Base-by-base conservation (phyloP, 2,888 invertebrate genomes). In the Nomada lathburiana region DNA sequence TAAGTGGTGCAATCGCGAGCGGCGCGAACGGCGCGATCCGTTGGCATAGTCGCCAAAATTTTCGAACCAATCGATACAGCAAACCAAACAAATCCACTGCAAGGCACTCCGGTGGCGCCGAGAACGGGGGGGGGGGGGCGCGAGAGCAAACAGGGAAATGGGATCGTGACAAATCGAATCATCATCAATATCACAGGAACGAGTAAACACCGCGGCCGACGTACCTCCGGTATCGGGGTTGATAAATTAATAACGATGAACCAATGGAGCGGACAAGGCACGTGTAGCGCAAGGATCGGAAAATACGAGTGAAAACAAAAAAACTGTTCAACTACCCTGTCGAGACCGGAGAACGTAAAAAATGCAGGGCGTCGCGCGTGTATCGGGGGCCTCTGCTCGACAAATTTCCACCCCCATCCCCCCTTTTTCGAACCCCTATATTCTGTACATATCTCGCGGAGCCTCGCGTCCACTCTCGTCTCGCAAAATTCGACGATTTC, bases 211-310 rank as follows among this genome's bases (percentile, higher is more conserved):
- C 52, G 57, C 55, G 77, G 63, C 67, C 80, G 68, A 57, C 47
- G 74, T 69, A 65, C 10, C 60, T 63, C 69, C 60, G 44, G 42
- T 65, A 63, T 70, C 71, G 59, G 53, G 52, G 72, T 44, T 83
- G 83, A 83, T 77, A 68, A 81, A 83, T 83, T 77, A 77, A 83
- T 81, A 77, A 64, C 57, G 50, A 29, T 47, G 73, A 62, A 44
- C 62, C 23, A 50, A 70, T 70, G 50, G 60, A 64, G 36, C 23
- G 55, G 57, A 23, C n/a, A 57, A 42, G n/a, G n/a, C 60, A 7
- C 16, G 10, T 0, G 23, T 4, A 13, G 11, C 11, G 47, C 11
- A 9, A 23, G 53, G 9, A 23, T 16, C 1, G 50, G 11, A 3
- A 7, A 36, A 20, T 0, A 29, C n/a, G 29, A 16, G 29, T 16